Conservation (phyloP, 2,113 vertebrate species). For the Illadopsis cleaveri region DNA sequence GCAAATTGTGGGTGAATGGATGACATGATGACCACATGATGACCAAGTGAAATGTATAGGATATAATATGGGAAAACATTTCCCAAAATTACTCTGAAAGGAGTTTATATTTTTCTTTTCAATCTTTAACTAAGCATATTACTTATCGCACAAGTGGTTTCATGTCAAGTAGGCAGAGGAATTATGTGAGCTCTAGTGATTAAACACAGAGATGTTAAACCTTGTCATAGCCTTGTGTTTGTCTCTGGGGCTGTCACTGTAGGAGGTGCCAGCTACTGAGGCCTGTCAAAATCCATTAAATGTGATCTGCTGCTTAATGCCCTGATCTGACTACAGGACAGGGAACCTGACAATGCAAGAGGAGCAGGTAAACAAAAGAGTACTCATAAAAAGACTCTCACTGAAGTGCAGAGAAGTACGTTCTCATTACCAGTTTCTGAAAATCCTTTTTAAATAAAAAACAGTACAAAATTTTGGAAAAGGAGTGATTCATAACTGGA, state of each 20-base stretch:
- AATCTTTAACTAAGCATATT: slow-evolving; percentile 12
- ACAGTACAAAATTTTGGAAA: not conserved
- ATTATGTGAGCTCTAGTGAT: slow-evolving; percentile 50
- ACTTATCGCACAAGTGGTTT: slow-evolving; percentile 22
- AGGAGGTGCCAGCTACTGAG: slow-evolving; percentile 55
- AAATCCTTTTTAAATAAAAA: not conserved
- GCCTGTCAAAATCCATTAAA: slow-evolving; percentile 48
- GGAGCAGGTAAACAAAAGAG: not conserved
- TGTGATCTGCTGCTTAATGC: slow-evolving; percentile 27
- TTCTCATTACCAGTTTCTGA: not conserved
- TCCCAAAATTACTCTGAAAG: not conserved
- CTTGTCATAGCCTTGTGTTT: slow-evolving; percentile 50
- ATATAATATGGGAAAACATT: not conserved
- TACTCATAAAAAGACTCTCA: not conserved
- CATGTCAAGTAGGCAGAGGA: slow-evolving; percentile 14
- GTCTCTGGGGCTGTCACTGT: slow-evolving; percentile 45
- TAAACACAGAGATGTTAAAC: slow-evolving; percentile 57
- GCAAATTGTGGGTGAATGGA: not conserved
- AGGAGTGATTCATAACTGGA: not conserved
- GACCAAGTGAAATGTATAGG: not conserved
- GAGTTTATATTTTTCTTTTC: not conserved
- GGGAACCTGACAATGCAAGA: not conserved
- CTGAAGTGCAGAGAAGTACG: not conserved
- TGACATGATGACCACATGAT: too few species aligned
- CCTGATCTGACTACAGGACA: not conserved